A percentile compares a stretch with the other conserved stretches of the same genome.
phyloP scores from a whole-genome alignment of 2,888 invertebrate species.

The Gymnocheta viridis region DNA sequence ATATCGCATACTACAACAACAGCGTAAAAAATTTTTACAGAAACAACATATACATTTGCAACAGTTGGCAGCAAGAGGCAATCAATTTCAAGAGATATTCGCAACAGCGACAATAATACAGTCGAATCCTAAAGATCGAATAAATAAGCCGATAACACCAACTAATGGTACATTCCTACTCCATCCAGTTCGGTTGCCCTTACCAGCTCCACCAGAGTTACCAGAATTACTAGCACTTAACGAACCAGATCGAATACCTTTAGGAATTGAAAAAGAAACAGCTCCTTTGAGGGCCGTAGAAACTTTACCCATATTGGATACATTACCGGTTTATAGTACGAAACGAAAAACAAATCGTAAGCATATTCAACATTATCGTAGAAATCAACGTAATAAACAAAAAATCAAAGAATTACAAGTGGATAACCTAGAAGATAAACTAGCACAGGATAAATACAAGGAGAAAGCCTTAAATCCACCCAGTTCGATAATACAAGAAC shows the following conservation, averaged over 20 bases:
- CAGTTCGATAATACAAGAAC: slow-evolving; percentile 74
- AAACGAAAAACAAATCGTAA: slow-evolving; percentile 78
- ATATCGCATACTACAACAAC: slow-evolving; percentile 78
- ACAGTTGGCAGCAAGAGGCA: slow-evolving; percentile 77
- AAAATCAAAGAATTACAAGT: slow-evolving; percentile 61
- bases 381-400: slow-evolving; percentile 69
- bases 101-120: slow-evolving; percentile 80
- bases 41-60: slow-evolving; percentile 78
- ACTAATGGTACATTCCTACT: slow-evolving; percentile 73
- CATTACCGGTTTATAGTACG: slow-evolving; percentile 70
- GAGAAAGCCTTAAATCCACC: slow-evolving; percentile 76
- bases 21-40: slow-evolving; percentile 78
- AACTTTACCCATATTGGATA: slow-evolving; percentile 74
- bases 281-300: slow-evolving; percentile 53
- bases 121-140: slow-evolving; percentile 75
- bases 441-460: slow-evolving; percentile 70
- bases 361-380: slow-evolving; percentile 77
- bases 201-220: slow-evolving; percentile 41
- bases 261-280: slow-evolving; percentile 60
- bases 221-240: slow-evolving; percentile 10
- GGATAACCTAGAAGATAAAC: slow-evolving; percentile 39
- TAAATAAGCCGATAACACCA: slow-evolving; percentile 69
- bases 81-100: slow-evolving; percentile 79
- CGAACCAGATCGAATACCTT: slow-evolving; percentile 62
- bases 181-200: slow-evolving; percentile 69